Percentiles rank a stretch among this genome's conserved stretches.
Conservation (phyloP, 2,888 invertebrate species). For the Chrysotoxum bicinctum region DNA sequence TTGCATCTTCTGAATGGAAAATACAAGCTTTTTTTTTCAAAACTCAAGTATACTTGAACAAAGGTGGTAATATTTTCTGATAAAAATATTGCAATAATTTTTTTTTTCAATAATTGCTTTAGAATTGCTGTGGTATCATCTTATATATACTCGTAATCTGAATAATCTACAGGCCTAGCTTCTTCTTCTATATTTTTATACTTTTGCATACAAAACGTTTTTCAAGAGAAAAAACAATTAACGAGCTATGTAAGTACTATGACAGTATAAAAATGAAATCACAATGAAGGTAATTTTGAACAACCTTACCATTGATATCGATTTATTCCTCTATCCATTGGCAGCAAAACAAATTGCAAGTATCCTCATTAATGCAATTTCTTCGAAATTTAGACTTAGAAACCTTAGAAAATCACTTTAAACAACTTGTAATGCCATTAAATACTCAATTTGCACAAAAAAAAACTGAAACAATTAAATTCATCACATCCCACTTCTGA, state of each 20-base stretch:
- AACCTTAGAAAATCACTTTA: slow-evolving; percentile 27
- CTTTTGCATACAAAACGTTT: background rate
- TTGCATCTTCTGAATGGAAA: background rate
- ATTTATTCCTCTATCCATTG: slow-evolving; percentile 1
- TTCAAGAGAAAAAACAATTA: background rate
- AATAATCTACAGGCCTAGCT: background rate
- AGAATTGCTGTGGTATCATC: background rate
- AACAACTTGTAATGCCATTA: slow-evolving; percentile 29
- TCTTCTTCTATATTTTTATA: background rate
- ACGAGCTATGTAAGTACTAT: background rate
- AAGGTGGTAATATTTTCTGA: background rate
- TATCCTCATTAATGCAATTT: slow-evolving; percentile 27
- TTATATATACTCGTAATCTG: background rate
- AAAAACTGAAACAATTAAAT: slow-evolving; percentile 13
- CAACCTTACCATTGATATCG: slow-evolving; percentile 29
- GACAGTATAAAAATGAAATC: background rate
- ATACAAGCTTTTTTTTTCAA: background rate
- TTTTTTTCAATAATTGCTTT: background rate
- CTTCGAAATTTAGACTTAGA: slow-evolving; percentile 5
- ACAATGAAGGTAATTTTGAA: background rate
- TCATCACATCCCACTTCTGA: slow-evolving; percentile 43
- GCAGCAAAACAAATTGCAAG: background rate
- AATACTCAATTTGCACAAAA: slow-evolving; percentile 24
- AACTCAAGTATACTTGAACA: background rate
- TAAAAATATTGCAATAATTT: too few relatives aligned